Percentiles rank a stretch among this genome's conserved stretches.
These are phyloP conservation scores for Pteria penguin DNA, from an alignment of 2,888 invertebrate genomes.

Conservation along the genomic window DNA sequence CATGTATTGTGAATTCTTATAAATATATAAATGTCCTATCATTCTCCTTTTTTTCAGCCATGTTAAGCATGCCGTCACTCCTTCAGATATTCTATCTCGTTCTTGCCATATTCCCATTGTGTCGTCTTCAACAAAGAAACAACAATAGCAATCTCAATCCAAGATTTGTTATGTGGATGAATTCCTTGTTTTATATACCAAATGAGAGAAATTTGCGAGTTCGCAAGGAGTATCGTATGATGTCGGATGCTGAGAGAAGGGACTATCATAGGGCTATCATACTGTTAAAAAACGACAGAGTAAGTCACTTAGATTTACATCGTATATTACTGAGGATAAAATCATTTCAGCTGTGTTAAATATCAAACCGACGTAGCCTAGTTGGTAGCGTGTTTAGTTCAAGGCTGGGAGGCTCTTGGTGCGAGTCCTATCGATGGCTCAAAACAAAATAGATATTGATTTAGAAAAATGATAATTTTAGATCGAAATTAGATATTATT, in stretches of 20 bases:
- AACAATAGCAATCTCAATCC: slow-evolving; percentile 51
- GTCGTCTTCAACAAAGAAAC: slow-evolving; percentile 52
- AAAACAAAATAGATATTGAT: too few species aligned
- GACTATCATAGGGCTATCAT: slow-evolving; percentile 63
- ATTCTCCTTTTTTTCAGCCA: background rate
- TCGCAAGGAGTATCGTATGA: slow-evolving; percentile 67
- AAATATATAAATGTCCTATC: background rate
- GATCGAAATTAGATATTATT: too few species aligned
- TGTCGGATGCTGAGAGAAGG: slow-evolving; percentile 61
- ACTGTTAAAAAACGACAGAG: slow-evolving; percentile 65
- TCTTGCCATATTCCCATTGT: slow-evolving; percentile 49
- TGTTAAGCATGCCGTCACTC: slow-evolving; percentile 52
- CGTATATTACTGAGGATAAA: too few species aligned
- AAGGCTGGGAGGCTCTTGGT: too few species aligned
- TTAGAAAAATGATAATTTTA: too few species aligned
- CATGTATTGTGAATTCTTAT: background rate
- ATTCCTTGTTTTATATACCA: slow-evolving; percentile 59
- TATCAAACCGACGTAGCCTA: too few species aligned
- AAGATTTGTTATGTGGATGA: slow-evolving; percentile 59
- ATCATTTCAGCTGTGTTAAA: too few species aligned
- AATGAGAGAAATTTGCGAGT: slow-evolving; percentile 59
- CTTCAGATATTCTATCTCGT: slow-evolving; percentile 36
- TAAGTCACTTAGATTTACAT: too few species aligned
- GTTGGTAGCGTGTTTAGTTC: too few species aligned
- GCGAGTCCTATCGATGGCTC: too few species aligned